phyloP scores from a whole-genome alignment of 2,113 vertebrate species.

The Hippocampus comes region DNA sequence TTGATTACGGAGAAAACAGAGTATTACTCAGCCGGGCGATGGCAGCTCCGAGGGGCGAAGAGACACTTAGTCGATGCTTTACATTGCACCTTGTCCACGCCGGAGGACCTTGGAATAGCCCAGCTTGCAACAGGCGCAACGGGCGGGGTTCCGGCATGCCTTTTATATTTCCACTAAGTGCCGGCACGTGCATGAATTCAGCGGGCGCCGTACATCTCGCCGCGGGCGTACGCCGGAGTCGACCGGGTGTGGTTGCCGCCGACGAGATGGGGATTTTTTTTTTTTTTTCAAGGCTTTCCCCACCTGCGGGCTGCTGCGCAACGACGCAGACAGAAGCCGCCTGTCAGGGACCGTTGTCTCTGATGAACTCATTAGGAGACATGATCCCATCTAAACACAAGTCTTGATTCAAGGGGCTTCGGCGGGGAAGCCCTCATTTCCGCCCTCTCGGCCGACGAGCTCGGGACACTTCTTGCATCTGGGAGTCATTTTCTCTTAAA shows the following conservation, averaged over 20 bases:
- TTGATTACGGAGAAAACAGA: slow-evolving; percentile 76
- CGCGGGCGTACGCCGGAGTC: slow-evolving; percentile 44
- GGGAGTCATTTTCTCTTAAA: slow-evolving; percentile 71
- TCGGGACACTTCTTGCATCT: slow-evolving; percentile 68
- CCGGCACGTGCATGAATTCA: slow-evolving; percentile 33
- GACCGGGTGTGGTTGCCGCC: slow-evolving; percentile 60
- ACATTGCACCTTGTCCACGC: slow-evolving; percentile 40
- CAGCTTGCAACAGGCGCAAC: not conserved
- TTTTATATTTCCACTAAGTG: slow-evolving; percentile 43
- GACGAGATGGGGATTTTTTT: slow-evolving; percentile 47
- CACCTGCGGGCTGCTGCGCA: slow-evolving; percentile 51
- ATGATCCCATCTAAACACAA: slow-evolving; percentile 77
- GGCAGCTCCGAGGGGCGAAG: slow-evolving; percentile 56
- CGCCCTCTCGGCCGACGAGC: slow-evolving; percentile 37
- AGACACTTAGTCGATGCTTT: slow-evolving; percentile 70
- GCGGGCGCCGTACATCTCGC: slow-evolving; percentile 52
- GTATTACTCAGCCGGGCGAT: slow-evolving; percentile 68
- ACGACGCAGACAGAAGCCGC: slow-evolving; percentile 56
- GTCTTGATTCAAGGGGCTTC: slow-evolving; percentile 69
- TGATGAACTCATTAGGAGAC: slow-evolving; percentile 76
- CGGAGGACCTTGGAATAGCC: slow-evolving; percentile 42
- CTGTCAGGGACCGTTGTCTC: slow-evolving; percentile 62
- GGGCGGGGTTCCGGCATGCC: not conserved
- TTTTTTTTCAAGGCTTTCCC: slow-evolving; percentile 18
- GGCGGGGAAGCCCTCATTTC: slow-evolving; percentile 58